Evolutionary conservation across 92 coral and sea anemone species (phyloP).

Genomic region (Paragorgia papillata): DNA sequence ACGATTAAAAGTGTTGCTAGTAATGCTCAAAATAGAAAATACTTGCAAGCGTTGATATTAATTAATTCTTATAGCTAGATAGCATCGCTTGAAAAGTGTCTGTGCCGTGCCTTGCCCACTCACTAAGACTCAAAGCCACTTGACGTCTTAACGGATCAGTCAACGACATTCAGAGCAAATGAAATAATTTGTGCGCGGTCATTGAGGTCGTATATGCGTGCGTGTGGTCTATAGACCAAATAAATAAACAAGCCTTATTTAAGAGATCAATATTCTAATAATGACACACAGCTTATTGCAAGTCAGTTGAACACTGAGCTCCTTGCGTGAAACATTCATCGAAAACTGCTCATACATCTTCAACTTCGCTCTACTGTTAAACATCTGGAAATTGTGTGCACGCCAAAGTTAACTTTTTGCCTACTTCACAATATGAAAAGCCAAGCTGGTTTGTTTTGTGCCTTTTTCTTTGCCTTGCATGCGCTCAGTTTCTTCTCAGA

Average conservation of each 20-base stretch:
- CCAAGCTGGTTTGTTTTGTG: conserved; percentile 21
- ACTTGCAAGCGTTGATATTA: neutral
- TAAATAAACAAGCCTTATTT: conserved; percentile 48
- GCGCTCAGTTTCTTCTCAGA: conserved; percentile 11
- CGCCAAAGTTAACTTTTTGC: conserved; percentile 6
- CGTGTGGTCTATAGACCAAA: conserved; percentile 39
- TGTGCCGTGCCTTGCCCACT: conserved; percentile 12
- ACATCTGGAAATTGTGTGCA: conserved; percentile 20
- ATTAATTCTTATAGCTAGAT: neutral
- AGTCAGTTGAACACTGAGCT: conserved; percentile 15
- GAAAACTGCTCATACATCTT: too few species aligned
- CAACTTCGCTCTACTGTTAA: neutral
- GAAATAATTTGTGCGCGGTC: conserved; percentile 28
- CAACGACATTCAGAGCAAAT: conserved; percentile 37
- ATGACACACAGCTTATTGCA: conserved; percentile 30
- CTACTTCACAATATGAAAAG: neutral
- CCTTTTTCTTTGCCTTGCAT: conserved; percentile 16
- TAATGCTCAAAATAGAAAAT: neutral
- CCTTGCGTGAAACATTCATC: conserved; percentile 18
- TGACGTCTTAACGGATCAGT: conserved; percentile 40
- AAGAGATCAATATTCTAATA: conserved; percentile 45
- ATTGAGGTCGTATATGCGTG: conserved; percentile 38
- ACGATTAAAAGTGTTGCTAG: neutral
- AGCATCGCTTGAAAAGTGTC: neutral
- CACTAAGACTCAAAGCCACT: conserved; percentile 44